phyloP scores from a whole-genome alignment of 1,140 invertebrate species.

The Acromyrmex heyeri region DNA sequence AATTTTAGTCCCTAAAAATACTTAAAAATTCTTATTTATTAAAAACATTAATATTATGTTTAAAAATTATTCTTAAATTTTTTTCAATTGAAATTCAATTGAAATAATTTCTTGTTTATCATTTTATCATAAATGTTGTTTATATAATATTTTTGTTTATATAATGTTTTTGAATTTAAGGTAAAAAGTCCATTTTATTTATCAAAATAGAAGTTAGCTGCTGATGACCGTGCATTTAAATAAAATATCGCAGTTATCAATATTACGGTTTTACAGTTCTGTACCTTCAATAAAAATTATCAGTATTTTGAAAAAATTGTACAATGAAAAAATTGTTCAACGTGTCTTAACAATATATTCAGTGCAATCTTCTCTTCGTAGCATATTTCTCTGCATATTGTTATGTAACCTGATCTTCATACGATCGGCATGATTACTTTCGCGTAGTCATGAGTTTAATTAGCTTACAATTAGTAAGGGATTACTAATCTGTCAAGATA shows the following conservation, averaged over 20 bases:
- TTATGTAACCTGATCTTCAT: not conserved
- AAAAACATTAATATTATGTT: not conserved
- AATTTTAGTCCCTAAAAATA: not conserved
- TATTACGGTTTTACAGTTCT: not conserved
- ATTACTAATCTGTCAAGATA: not conserved
- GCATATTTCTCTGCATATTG: not conserved
- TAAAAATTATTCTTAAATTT: not conserved
- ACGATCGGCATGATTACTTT: constrained; percentile 1
- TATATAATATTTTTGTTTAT: not conserved
- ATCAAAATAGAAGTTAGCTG: not conserved
- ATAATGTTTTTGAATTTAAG: not conserved
- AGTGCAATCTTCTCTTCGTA: constrained; percentile 1
- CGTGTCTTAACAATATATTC: not conserved
- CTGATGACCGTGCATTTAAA: not conserved
- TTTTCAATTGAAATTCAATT: not conserved
- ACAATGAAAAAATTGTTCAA: not conserved
- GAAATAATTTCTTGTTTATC: not conserved
- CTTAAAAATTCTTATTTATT: not conserved
- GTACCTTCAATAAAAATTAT: not conserved
- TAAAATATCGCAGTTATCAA: not conserved
- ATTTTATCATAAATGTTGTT: not conserved
- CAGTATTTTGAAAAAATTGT: not conserved
- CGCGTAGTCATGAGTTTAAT: constrained; percentile 10
- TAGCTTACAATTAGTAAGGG: not conserved
- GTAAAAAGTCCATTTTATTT: not conserved